Evolutionary conservation across 2,888 invertebrate species (phyloP), one percentile per base, ranked within the genome.

Genomic region (Leptothorax acervorum): DNA sequence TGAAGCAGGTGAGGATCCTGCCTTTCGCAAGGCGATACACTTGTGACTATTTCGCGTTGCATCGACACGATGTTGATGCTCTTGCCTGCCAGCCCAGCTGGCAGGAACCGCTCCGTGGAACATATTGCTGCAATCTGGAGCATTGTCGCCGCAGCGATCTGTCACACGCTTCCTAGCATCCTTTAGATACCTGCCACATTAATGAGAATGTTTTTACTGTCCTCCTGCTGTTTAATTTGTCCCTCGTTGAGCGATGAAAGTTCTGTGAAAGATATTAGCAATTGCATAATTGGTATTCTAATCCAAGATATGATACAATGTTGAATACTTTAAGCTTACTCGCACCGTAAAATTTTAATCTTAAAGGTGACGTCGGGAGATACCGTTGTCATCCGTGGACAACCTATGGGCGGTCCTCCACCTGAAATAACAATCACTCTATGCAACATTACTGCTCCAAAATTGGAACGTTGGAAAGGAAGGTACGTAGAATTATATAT

Each of bases 361-460:
- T 95, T 96, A 70, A 90, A 99, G 99, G 97, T 99, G 87, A 96
- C 98, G 87, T 99, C 99, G 85, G 99, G 99, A 83, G 99, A 99
- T 95, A 98, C 99, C 83, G 96, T 99, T 85, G 97, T 99, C 71
- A 98, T 99, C 91, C 96, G 99, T 93, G 98, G 97, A 87, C 96
- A 97, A 88, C 97, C 97, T 0, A 97, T 97, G 93, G 96, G 96
- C 83, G 98, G 98, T 28, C 99, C 99, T 62, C 97, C 98, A 74
- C 98, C 98, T 86, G 99, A 99, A 95, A 97, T 98, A 95, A 97
- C 98, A 89, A 96, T 99, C 76, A 97, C 97, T 88, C 97, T 99
- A 90, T 98, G 99, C 51, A 98, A 98, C 94, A 97, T 99, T 90
- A 97, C 97, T 87, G 99, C 99, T 79, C 99, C 99, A 28, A 98